Percentiles rank a stretch among this genome's conserved stretches.
Conservation (phyloP, 1,140 invertebrate species). For the Plectus sambesii region DNA sequence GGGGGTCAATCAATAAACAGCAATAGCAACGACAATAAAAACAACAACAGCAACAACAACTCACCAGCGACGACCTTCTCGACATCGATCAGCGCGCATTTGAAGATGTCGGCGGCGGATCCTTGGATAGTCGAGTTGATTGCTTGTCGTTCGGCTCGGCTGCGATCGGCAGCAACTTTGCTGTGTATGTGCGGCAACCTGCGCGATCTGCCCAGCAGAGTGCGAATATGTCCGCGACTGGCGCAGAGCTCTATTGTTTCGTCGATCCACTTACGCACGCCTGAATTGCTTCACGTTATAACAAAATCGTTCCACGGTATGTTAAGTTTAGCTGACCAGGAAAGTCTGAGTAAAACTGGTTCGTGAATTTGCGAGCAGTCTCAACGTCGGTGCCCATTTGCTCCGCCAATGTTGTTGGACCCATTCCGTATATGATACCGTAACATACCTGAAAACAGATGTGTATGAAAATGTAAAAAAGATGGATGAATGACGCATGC, state of each 20-base stretch:
- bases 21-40: neutral
- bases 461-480: too few relatives aligned
- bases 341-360: conserved; percentile 70
- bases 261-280: conserved; percentile 56
- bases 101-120: conserved; percentile 84
- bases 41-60: conserved; percentile 12
- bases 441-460: conserved; percentile 77
- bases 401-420: conserved; percentile 67
- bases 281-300: conserved; percentile 35
- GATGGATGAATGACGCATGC: neutral
- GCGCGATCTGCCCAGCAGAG: conserved; percentile 65
- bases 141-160: conserved; percentile 81
- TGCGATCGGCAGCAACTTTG: conserved; percentile 57
- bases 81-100: conserved; percentile 72
- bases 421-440: conserved; percentile 96
- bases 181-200: conserved; percentile 53
- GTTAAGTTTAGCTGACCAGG: conserved; percentile 52
- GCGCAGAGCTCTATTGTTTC: conserved; percentile 59
- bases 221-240: conserved; percentile 66
- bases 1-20: conserved; percentile 24
- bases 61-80: conserved; percentile 47
- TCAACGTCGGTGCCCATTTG: conserved; percentile 65
- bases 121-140: conserved; percentile 89
- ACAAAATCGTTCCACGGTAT: too few relatives aligned
- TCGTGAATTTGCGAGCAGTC: conserved; percentile 67